Evolutionary conservation across 2,888 invertebrate species (phyloP), one percentile per base, ranked within the genome.

Genomic region (Diloba caeruleocephala): DNA sequence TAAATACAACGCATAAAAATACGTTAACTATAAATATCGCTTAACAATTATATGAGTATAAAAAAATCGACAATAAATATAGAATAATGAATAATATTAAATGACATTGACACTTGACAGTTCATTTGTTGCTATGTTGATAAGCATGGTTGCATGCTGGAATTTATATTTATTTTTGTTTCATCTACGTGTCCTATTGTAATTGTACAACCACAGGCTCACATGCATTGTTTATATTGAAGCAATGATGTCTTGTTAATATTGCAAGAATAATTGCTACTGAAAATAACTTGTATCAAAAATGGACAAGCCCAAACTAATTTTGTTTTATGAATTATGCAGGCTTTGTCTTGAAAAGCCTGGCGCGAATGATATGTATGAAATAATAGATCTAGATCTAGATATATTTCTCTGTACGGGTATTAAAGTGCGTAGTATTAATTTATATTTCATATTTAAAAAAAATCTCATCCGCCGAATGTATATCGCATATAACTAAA

Each of bases 261-360:
- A 29, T 2, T 25, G 7, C 8, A 23, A 23, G 3, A 23, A 5
- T 8, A 8, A 5, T 1, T 23, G 7, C 8, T 23, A 17, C 2
- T 3, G 3, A 17, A 5, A 3, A 17, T 3, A 4, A 5, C 1
- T 21, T 21, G 21, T 9, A n/a, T 25, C 3, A 0, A n/a, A 15
- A 10, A 71, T 72, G 69, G 70, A 65, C 14, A 71, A 63, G 34
- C 52, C 53, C 26, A 57, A 71, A 32, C 32, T 54, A 8, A 37
- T 74, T 42, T 56, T 74, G 19, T 71, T 78, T 45, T 73, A 70
- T 41, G 82, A 82, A 50, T 26, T 81, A 39, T 88, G 87, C 56
- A 79, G 87, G 52, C 71, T 88, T 10, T 88, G 87, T 49, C 76
- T 88, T 1, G 68, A 79, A 25, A 71, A 69, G 10, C 52, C 65